Evolutionary conservation across 2,113 vertebrate genomes (phyloP).

Genomic region (Camarhynchus parvulus): DNA sequence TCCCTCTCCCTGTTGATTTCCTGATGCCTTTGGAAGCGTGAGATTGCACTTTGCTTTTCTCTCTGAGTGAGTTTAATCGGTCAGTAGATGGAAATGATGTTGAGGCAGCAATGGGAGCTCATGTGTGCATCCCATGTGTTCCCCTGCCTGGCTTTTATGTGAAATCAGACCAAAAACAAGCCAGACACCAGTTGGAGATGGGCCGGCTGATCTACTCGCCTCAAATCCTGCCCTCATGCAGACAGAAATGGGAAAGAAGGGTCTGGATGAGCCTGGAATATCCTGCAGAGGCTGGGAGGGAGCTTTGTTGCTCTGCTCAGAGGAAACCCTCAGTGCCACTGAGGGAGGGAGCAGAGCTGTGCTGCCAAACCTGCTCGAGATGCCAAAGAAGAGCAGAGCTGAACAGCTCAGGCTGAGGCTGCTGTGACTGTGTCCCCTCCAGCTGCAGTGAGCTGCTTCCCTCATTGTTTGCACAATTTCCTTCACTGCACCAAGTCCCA

Average conservation of each 20-base stretch:
- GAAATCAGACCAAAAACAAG: neutral
- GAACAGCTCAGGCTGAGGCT: neutral
- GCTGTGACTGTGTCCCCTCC: neutral
- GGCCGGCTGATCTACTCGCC: neutral
- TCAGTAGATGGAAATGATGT: neutral
- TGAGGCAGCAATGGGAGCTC: neutral
- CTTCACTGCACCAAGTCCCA: neutral
- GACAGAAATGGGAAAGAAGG: neutral
- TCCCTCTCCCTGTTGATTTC: neutral
- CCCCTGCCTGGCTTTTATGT: neutral
- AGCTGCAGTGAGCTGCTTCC: neutral
- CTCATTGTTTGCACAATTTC: neutral
- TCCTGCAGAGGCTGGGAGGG: neutral
- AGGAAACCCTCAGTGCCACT: accelerated
- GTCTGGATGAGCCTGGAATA: neutral
- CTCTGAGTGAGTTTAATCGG: neutral
- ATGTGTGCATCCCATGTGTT: accelerated
- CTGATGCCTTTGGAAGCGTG: neutral
- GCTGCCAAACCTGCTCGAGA: neutral
- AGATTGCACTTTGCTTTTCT: neutral
- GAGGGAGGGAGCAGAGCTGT: neutral
- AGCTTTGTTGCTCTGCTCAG: neutral
- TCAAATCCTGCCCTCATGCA: neutral
- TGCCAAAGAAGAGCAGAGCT: neutral
- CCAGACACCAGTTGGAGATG: neutral